Evolutionary conservation across 2,888 invertebrate species (phyloP).

Genomic region (Drosophila conformis): DNA sequence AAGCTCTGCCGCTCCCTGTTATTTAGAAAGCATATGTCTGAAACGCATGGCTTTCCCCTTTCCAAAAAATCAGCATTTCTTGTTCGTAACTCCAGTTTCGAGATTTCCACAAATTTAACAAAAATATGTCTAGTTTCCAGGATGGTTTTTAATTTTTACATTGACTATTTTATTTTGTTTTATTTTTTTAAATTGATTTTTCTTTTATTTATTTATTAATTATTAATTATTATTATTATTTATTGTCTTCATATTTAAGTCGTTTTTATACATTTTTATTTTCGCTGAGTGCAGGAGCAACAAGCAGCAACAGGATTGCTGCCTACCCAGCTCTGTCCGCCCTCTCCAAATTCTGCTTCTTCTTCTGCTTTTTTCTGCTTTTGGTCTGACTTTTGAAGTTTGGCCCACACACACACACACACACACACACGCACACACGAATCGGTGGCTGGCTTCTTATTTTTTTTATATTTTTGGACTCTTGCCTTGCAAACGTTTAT

Average conservation of each 20-base stretch:
- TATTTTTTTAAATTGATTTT: neutral
- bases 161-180: neutral
- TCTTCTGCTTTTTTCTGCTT: conserved; percentile 36
- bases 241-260: too few species aligned
- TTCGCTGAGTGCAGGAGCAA: conserved; percentile 29
- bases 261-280: neutral
- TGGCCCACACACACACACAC: conserved; percentile 5
- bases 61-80: neutral
- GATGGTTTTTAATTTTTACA: neutral
- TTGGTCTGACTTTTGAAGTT: conserved; percentile 62
- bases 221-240: neutral
- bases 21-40: neutral
- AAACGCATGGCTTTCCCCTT: neutral
- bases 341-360: neutral
- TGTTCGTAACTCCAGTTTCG: neutral
- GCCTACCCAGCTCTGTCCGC: conserved; percentile 4
- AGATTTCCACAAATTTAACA: neutral
- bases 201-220: neutral
- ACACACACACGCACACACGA: neutral
- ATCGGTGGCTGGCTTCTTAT: conserved; percentile 15
- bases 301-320: conserved; percentile 62
- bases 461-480: conserved; percentile 33
- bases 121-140: neutral
- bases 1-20: too few species aligned
- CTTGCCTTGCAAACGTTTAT: conserved; percentile 66